Conservation (phyloP, 2,113 vertebrate genomes). For the Onychostruthus taczanowskii region DNA sequence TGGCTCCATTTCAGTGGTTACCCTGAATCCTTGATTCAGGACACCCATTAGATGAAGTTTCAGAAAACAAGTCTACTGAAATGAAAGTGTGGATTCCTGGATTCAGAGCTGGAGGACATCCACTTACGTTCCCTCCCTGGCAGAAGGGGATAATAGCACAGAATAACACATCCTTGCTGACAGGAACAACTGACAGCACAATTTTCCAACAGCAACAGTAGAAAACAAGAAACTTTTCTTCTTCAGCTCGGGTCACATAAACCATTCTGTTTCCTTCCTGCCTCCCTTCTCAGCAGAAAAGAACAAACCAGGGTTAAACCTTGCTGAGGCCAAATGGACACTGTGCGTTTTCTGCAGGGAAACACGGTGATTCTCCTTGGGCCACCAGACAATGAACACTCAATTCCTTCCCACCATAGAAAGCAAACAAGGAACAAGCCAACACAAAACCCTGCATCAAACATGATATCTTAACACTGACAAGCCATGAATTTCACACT, state of each 20-base stretch:
- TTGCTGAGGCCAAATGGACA: neutral
- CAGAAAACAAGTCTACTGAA: neutral
- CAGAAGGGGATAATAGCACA: neutral
- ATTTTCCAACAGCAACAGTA: neutral
- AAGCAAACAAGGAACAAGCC: neutral
- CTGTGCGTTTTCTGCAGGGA: neutral
- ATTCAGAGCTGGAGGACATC: neutral
- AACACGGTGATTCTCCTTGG: fast-evolving
- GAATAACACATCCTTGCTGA: neutral
- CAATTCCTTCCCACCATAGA: neutral
- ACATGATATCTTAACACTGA: neutral
- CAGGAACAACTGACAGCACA: neutral
- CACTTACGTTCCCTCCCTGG: neutral
- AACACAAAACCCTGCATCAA: neutral
- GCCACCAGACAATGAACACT: neutral
- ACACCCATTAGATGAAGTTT: neutral
- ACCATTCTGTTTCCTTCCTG: neutral
- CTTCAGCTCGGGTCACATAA: neutral
- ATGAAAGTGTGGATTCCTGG: neutral
- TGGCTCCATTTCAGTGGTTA: neutral
- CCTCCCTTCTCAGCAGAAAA: neutral
- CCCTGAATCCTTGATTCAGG: neutral
- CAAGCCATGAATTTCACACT: neutral
- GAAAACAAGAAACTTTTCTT: neutral
- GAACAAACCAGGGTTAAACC: neutral